phyloP scores from a whole-genome alignment of 2,797 vertebrate genomes.

The Pampus argenteus region DNA sequence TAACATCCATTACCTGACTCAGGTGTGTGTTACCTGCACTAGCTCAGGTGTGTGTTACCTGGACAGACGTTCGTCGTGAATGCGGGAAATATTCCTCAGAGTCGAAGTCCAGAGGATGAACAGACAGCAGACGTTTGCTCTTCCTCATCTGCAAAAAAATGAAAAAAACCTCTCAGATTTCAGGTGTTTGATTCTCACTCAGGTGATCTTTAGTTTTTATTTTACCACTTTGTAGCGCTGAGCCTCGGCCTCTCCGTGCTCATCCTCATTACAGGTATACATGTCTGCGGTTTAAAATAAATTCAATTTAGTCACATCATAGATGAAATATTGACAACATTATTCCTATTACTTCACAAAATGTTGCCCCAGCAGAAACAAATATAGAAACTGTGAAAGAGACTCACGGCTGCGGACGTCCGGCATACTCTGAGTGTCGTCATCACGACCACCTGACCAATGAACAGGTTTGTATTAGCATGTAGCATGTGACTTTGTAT shows the following conservation, averaged over 20 bases:
- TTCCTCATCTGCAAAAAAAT: slow-evolving; percentile 84
- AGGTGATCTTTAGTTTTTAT: not conserved
- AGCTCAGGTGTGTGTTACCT: slow-evolving; percentile 67
- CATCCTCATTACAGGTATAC: slow-evolving; percentile 80
- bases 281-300: slow-evolving; percentile 57
- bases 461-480: slow-evolving; percentile 1
- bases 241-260: slow-evolving; percentile 77
- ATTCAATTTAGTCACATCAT: no score
- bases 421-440: slow-evolving; percentile 85
- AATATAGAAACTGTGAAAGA: not conserved
- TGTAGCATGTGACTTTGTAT: not conserved
- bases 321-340: no score
- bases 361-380: no score
- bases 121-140: slow-evolving; percentile 92
- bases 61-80: slow-evolving; percentile 82
- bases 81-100: slow-evolving; percentile 87
- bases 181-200: not conserved
- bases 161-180: not conserved
- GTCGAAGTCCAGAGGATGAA: slow-evolving; percentile 92
- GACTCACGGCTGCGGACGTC: slow-evolving; percentile 82
- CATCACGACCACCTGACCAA: slow-evolving; percentile 77
- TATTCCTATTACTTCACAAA: no score
- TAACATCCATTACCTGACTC: slow-evolving; percentile 64
- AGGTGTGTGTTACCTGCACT: not conserved
- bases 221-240: slow-evolving; percentile 86